Evolutionary conservation across 2,888 invertebrate genomes (phyloP), one percentile per base, ranked within the genome.

Genomic region (Isoperla grammatica): DNA sequence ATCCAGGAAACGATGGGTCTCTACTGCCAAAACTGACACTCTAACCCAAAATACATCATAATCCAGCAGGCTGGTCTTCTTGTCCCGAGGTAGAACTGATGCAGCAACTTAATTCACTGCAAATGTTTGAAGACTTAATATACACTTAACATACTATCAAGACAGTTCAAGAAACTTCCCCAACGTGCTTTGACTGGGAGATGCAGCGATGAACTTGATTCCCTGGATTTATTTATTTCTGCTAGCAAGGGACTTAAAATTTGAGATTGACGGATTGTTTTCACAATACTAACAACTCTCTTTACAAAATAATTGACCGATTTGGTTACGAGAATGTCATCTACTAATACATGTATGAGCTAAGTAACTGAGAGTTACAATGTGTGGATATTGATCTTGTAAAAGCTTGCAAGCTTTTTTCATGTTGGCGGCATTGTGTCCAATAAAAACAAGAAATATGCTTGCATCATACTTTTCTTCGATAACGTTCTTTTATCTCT

Each of bases 371-470:
- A 63, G 54, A 40, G 59, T 53, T 43, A 50, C 11, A 8, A 58
- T 5, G 23, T 57, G 56, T 1, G 61, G 61, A 59, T 58, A 61
- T 19, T 49, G 53, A 40, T 56, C 58, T 48, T 62, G 5, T 4
- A 63, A 17, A 9, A 56, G 9, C 37, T 54, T 23, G 15, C 53
- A 57, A 2, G 59, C 61, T 39, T 57, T 59, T 42, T 60, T 56
- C 59, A 63, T 64, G 53, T 63, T 63, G n/a, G 61, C 49, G 11
- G 63, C 62, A 56, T 65, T 63, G 56, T 63, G 63, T n/a, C 60
- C 63, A 55, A 63, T 64, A 15, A 64, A 61, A 13, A 62, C 60
- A 17, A 64, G 35, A 61, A 61, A 62, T 37, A 59, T 65, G 15
- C 61, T 48, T 12, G 62, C 55, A 6, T 53, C 63, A 54, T 65